Base-by-base conservation (phyloP, 2,797 vertebrate species). In the Brachyrhaphis roseni region DNA sequence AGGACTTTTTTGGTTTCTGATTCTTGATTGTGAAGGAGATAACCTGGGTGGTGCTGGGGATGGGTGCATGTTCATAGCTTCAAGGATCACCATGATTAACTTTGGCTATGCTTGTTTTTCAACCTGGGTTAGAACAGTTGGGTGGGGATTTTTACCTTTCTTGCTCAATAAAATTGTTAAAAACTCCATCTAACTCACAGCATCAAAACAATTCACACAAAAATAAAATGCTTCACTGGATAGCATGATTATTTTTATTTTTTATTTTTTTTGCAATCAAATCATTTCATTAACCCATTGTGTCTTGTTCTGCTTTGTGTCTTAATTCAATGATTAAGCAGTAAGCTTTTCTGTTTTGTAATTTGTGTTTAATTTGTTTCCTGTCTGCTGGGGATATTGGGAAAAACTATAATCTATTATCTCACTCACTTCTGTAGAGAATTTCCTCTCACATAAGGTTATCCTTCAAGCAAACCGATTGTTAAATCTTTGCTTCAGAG, bases 341-440 rank as follows among this genome's bases (percentile, higher is more conserved):
- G 78, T 80, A 78, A 80, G 47, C 68, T 83, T 66, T 77, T 89
- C 85, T 91, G 80, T 68, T 75, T 84, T 84, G 83, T 84, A 87
- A 83, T 91, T 84, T 88, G 89, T 90, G 92, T 88, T 91, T 91
- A 88, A 80, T 83, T 78, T 80, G 71, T 72, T 74, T 74, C 64
- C 76, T 85, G 55, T 82, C 82, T 72, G 28, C 59, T 64, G 74
- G 82, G 66, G 74, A 43, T 79, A 55, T 41, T 76, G 72, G 66
- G 10, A 20, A 70, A 46, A 87, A 76, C n/a, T 20, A 85, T 83
- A 80, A 64, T 83, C 64, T 23, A 8, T 68, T 87, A 79, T 78
- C 86, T 86, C 64, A 74, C 76, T 86, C 73, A 78, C 80, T 62
- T 80, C 80, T 76, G 13, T 83, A 82, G 76, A 73, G 80, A 71